These are phyloP conservation scores for Cisticola juncidis DNA, from an alignment of 2,113 vertebrate species.

Conservation along the genomic window DNA sequence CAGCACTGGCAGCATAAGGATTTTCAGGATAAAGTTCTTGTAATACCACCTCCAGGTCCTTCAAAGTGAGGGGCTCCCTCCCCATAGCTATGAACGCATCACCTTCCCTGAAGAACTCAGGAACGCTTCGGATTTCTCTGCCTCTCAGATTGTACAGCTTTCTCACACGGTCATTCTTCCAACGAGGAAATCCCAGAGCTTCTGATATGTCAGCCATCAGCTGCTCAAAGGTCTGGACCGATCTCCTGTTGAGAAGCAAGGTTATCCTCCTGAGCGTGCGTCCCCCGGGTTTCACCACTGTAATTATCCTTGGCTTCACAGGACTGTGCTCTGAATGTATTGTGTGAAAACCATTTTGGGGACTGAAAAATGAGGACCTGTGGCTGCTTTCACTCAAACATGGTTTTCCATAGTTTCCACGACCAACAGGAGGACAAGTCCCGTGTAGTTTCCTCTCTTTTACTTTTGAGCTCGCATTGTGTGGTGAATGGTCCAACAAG, in stretches of 20 bases:
- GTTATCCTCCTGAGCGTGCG: slow-evolving; percentile 84
- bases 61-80: slow-evolving; percentile 81
- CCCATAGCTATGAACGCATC: slow-evolving; percentile 89
- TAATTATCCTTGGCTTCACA: slow-evolving; percentile 87
- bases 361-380: slow-evolving; percentile 34
- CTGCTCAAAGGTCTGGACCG: slow-evolving; percentile 90
- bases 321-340: slow-evolving; percentile 83
- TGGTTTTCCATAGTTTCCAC: slow-evolving; percentile 60
- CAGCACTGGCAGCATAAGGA: slow-evolving; percentile 66
- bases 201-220: slow-evolving; percentile 90
- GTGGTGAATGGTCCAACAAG: slow-evolving; percentile 54
- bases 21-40: slow-evolving; percentile 87
- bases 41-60: slow-evolving; percentile 81
- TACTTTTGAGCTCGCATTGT: slow-evolving; percentile 58
- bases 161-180: slow-evolving; percentile 88
- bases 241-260: slow-evolving; percentile 88
- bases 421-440: slow-evolving; percentile 58
- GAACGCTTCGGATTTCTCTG: slow-evolving; percentile 79
- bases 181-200: slow-evolving; percentile 89
- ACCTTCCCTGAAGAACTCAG: slow-evolving; percentile 90
- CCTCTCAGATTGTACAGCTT: slow-evolving; percentile 88
- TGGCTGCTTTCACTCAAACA: slow-evolving; percentile 17
- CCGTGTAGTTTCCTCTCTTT: slow-evolving; percentile 69
- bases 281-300: slow-evolving; percentile 82
- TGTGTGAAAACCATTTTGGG: slow-evolving; percentile 69